Evolutionary conservation across 2,113 vertebrate species (phyloP), one percentile per base, ranked within the genome.

Genomic region (Ranitomeya variabilis): DNA sequence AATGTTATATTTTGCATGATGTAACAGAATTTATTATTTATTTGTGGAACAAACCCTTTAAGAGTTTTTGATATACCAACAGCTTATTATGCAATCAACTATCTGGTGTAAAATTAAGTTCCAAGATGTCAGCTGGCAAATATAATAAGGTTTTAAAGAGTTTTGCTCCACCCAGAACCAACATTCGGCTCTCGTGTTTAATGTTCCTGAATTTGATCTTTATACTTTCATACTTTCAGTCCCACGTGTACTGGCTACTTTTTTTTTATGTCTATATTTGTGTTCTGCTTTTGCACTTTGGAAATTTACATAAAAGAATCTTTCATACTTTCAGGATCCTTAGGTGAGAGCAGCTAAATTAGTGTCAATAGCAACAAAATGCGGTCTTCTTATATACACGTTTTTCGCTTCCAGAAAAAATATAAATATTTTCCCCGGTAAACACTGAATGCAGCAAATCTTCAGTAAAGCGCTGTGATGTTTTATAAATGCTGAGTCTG

Each of bases 321-420:
- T 21, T 77, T 86, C 59, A 86, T 59, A 78, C 54, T 64, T 66
- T 66, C 45, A 52, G 59, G 16, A 55, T 69, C n/a, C 64, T 84
- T 71, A 51, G 62, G 66, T 51, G 7, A 84, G 60, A 77, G 74
- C 19, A 62, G 37, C 45, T 45, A 57, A 19, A 9, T 57, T 64
- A 52, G 55, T 66, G 69, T 83, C 87, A 88, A 88, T 89, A 84
- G 64, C 59, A 89, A 64, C 80, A 77, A 81, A 83, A 82, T 77
- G 80, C 37, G 80, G 57, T 84, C 14, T 59, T 2, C 23, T 82
- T 83, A 78, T 66, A 76, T 89, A 57, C 23, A 83, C 23, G 59
- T 45, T 45, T 71, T 78, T 89, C 11, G 21, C 51, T 67, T 83
- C 81, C 71, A 89, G 80, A 89, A 21, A 84, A 84, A 89, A 89